These are phyloP conservation scores for Norana najaformis DNA, from an alignment of 2,888 invertebrate species.

Conservation along the genomic window DNA sequence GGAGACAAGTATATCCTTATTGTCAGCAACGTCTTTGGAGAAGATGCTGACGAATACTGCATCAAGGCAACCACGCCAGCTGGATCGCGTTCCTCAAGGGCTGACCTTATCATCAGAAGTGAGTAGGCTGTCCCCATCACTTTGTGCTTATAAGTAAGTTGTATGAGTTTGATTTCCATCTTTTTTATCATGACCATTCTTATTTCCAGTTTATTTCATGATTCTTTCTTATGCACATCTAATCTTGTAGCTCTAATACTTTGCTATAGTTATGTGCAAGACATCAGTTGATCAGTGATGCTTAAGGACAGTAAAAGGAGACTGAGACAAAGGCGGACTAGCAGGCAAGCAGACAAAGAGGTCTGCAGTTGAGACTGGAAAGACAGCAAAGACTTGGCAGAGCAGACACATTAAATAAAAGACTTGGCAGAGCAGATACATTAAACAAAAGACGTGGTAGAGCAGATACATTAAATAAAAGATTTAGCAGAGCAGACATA, in stretches of 20 bases:
- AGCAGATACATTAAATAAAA: no score
- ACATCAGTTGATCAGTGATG: not conserved
- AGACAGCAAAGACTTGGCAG: no score
- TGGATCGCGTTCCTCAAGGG: constrained; percentile 92
- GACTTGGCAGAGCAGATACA: no score
- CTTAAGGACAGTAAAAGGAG: not conserved
- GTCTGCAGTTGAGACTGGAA: no score
- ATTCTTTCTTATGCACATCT: not conserved
- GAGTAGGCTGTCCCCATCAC: constrained; percentile 65
- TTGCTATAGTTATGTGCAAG: not conserved
- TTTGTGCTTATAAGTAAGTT: not conserved
- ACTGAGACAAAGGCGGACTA: not conserved
- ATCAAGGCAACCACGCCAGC: constrained; percentile 92
- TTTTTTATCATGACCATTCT: not conserved
- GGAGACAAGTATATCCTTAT: constrained; percentile 79
- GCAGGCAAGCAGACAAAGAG: not conserved
- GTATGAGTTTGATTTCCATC: not conserved
- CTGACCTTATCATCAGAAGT: constrained; percentile 94
- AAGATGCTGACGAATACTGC: constrained; percentile 97
- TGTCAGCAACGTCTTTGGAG: constrained; percentile 82
- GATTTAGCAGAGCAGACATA: no score
- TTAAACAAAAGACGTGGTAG: no score
- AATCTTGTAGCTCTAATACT: not conserved
- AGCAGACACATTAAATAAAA: no score
- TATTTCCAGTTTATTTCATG: not conserved